Evolutionary conservation across 2,797 vertebrate species (phyloP), one percentile per base, ranked within the genome.

Genomic region (Lepus oiostolus): DNA sequence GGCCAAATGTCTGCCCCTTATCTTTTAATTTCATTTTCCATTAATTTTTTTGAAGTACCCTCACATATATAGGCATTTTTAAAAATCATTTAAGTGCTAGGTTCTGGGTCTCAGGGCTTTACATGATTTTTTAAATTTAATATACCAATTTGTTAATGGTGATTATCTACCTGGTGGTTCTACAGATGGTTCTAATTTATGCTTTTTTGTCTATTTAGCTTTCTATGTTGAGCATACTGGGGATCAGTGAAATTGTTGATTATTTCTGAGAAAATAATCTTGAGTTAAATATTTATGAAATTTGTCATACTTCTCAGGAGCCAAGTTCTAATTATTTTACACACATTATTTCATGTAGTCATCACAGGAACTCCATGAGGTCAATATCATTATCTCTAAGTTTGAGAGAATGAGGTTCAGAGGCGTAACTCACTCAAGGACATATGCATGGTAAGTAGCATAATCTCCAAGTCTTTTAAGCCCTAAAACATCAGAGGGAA

Each of bases 301-400:
- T 91, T 94, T 84, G 28, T 80, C 50, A 35, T 72, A 47, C n/a
- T 71, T 93, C 86, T 94, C 75, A 74, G 50, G 14, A 72, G 30
- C 74, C 19, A 91, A 47, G 47, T 95, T 93, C 62, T 93, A 91
- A 95, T 95, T 95, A 92, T 91, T 94, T 94, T 93, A 38, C 47
- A 82, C 10, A 62, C 19, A 74, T 76, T 88, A 81, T 90, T 86
- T 94, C 67, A 87, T 50, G 67, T n/a, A 71, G 12, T 89, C 70
- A 82, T 65, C 19, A 85, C 24, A 90, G 47, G 84, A 91, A 84
- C 76, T 89, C 71, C 76, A 52, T 7, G n/a, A 42, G 5, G 32
- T 88, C 38, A 4, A 76, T 90, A 87, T 83, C 86, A 92, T 95
- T 94, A 92, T 84, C 70, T 93, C 22, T 76, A 88, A 76, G 47